Base-by-base conservation (phyloP, 2,888 invertebrate genomes). In the Dimorphilus gyrociliatus region DNA sequence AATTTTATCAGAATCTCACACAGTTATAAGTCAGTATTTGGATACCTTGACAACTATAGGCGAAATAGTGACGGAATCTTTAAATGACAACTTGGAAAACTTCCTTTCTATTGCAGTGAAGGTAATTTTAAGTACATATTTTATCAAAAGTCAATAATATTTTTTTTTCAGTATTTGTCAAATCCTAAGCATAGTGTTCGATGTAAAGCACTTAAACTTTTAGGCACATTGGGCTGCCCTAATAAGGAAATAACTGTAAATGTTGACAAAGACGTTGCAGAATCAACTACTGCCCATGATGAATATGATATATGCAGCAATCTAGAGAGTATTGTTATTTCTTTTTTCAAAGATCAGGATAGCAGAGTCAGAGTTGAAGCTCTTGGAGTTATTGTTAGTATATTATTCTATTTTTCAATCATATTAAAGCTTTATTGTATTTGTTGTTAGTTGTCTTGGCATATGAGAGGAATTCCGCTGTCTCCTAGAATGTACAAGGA, bases 341-440 rank as follows among this genome's bases (percentile, higher is more conserved):
- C 78, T 42, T 86, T 82, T 61, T 79, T 81, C 25, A 74, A 80
- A 59, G 74, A 72, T 55, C 71, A 81, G 65, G 90, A 90, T 69
- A 81, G 88, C 0, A 70, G 88, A 49, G 88, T 90, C 4, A 70
- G 90, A 21, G 78, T 81, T 39, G 78, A 79, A 56, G 81, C 90
- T 1, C 79, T 88, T 53, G 74, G 78, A 47, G 78, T 85, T 1
- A 72, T 88, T 56, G 73, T 88, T 26, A 73, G 51, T 46, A 19
- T 29, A 21, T 10, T n/a, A n/a, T n/a, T n/a, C n/a, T n/a, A n/a
- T n/a, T n/a, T n/a, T n/a, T n/a, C n/a, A n/a, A n/a, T n/a, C n/a
- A n/a, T n/a, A n/a, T n/a, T n/a, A n/a, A n/a, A n/a, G n/a, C n/a
- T 19, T 31, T 15, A 31, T 32, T 32, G 28, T 30, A 28, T 18